Conservation (phyloP, 2,888 invertebrate species). For the Mythimna loreyi region DNA sequence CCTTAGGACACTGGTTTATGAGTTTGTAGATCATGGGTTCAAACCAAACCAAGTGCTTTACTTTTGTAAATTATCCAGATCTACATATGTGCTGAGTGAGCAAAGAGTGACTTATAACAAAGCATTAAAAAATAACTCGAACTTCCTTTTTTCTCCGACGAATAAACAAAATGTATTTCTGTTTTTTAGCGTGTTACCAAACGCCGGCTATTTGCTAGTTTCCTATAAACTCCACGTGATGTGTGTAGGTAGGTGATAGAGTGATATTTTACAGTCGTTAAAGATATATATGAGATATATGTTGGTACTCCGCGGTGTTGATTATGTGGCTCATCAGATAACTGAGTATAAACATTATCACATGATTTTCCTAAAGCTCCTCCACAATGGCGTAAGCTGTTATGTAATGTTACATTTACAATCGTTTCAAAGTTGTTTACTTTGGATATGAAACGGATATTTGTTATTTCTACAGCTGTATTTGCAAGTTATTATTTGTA, state of each 20-base stretch:
- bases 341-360: constrained; percentile 55
- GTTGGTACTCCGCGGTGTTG: constrained; percentile 30
- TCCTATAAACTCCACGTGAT: constrained; percentile 63
- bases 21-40: too few relatives aligned
- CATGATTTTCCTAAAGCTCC: constrained; percentile 43
- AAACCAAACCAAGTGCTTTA: too few relatives aligned
- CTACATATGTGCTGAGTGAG: too few relatives aligned
- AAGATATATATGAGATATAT: constrained; percentile 44
- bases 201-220: background rate
- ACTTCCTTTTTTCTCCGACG: too few relatives aligned
- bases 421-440: constrained; percentile 39
- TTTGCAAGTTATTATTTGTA: constrained; percentile 26
- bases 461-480: constrained; percentile 14
- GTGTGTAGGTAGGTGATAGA: constrained; percentile 52
- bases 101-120: too few relatives aligned
- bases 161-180: too few relatives aligned
- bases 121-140: too few relatives aligned
- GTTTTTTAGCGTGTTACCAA: too few relatives aligned
- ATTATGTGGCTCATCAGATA: constrained; percentile 57
- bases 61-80: too few relatives aligned
- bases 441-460: constrained; percentile 17
- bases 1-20: too few relatives aligned
- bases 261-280: constrained; percentile 40
- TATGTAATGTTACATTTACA: constrained; percentile 13
- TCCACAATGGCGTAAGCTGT: too few relatives aligned